Evolutionary conservation across 2,113 vertebrate genomes (phyloP).

Genomic region (Ursus arctos): DNA sequence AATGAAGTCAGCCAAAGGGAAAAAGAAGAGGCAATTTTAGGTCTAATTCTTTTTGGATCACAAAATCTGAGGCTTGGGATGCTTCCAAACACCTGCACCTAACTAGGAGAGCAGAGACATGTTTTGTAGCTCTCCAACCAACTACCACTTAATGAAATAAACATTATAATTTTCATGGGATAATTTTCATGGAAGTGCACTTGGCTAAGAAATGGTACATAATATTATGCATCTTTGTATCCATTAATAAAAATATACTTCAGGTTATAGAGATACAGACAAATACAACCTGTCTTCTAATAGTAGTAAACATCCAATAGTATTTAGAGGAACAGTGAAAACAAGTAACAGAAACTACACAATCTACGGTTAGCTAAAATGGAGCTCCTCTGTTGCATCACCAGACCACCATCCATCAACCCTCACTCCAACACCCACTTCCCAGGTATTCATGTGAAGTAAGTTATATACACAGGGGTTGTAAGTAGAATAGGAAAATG

Average conservation of each 20-base stretch:
- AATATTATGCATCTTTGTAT: neutral
- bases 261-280: neutral
- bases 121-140: neutral
- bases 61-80: constrained; percentile 53
- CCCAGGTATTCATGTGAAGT: neutral
- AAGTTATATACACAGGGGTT: neutral
- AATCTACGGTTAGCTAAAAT: neutral
- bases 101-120: neutral
- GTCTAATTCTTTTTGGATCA: constrained; percentile 41
- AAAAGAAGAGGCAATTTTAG: neutral
- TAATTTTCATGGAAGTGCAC: neutral
- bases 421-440: neutral
- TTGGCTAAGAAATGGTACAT: neutral
- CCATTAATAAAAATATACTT: neutral
- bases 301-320: neutral
- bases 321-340: neutral
- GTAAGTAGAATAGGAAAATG: neutral
- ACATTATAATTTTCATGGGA: neutral
- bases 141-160: neutral
- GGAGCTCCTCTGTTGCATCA: neutral
- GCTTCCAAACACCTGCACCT: constrained; percentile 76
- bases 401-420: neutral
- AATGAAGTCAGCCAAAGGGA: constrained; percentile 70
- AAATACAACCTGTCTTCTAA: neutral
- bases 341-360: neutral